phyloP scores from a whole-genome alignment of 2,113 vertebrate species.

The Setophaga petechia region DNA sequence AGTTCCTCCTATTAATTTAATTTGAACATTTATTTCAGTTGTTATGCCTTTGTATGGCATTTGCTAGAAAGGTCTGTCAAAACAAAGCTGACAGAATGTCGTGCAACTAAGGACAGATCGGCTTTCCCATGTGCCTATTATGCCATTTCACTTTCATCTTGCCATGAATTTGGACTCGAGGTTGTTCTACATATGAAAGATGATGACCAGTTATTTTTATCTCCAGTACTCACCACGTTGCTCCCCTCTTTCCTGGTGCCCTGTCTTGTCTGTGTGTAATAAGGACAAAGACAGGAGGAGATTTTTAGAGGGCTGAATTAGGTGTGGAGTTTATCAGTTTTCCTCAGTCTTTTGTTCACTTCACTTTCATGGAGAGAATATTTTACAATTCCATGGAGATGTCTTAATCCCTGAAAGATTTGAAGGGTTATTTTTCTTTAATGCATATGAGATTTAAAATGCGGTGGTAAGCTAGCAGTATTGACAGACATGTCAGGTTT shows the following conservation, averaged over 20 bases:
- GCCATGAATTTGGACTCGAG: not conserved
- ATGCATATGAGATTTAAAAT: not conserved
- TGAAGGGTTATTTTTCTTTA: not conserved
- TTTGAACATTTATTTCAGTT: not conserved
- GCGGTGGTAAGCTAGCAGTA: not conserved
- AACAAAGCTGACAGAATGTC: not conserved
- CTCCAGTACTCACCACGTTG: not conserved
- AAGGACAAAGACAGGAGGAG: not conserved
- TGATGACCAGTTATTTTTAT: constrained; percentile 1
- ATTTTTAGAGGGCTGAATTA: not conserved
- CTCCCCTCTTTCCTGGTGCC: not conserved
- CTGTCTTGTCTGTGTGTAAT: not conserved
- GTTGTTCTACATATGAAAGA: not conserved
- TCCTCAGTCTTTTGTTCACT: not conserved
- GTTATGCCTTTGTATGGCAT: not conserved
- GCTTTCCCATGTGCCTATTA: not conserved
- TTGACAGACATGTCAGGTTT: not conserved
- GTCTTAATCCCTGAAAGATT: not conserved
- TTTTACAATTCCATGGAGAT: not conserved
- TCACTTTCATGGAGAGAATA: not conserved
- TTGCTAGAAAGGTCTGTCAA: not conserved
- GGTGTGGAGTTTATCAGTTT: not conserved
- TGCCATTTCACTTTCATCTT: not conserved
- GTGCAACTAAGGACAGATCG: not conserved
- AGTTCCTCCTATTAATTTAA: not conserved